These are phyloP conservation scores for Criorhina ranunculi DNA, from an alignment of 2,888 invertebrate genomes.

Conservation along the genomic window DNA sequence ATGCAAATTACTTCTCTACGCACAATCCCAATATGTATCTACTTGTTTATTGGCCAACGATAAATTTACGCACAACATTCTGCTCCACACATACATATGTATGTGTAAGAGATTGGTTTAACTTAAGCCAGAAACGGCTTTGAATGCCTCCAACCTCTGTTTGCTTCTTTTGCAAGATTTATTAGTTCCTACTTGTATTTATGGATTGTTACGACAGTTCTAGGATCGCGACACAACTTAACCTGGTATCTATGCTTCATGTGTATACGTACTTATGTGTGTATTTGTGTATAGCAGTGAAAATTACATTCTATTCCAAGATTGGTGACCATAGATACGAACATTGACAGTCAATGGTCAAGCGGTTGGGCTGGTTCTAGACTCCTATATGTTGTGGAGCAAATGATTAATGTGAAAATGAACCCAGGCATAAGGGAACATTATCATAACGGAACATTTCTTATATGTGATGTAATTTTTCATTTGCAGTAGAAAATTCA, in stretches of 20 bases:
- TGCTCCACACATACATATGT: neutral
- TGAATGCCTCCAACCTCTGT: neutral
- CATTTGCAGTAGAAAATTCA: neutral
- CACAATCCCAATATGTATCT: neutral
- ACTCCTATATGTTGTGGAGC: neutral
- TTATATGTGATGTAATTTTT: constrained; percentile 16
- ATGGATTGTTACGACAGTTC: constrained; percentile 72
- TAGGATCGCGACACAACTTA: constrained; percentile 59
- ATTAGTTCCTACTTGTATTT: constrained; percentile 71
- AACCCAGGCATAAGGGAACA: constrained; percentile 56
- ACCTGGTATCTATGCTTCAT: neutral
- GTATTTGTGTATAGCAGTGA: constrained; percentile 22
- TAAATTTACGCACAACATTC: constrained; percentile 54
- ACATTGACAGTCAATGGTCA: constrained; percentile 74
- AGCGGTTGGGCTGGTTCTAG: constrained; percentile 58
- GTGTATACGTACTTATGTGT: neutral
- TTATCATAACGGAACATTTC: constrained; percentile 71
- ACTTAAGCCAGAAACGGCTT: constrained; percentile 26
- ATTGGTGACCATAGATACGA: constrained; percentile 68
- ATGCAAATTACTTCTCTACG: constrained; percentile 7
- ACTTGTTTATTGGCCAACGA: constrained; percentile 6
- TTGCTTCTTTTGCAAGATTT: constrained; percentile 57
- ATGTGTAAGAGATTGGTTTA: constrained; percentile 3
- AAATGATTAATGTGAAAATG: constrained; percentile 72
- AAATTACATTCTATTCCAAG: constrained; percentile 62